Conservation (phyloP, 1,140 invertebrate genomes). For the Delia radicum region DNA sequence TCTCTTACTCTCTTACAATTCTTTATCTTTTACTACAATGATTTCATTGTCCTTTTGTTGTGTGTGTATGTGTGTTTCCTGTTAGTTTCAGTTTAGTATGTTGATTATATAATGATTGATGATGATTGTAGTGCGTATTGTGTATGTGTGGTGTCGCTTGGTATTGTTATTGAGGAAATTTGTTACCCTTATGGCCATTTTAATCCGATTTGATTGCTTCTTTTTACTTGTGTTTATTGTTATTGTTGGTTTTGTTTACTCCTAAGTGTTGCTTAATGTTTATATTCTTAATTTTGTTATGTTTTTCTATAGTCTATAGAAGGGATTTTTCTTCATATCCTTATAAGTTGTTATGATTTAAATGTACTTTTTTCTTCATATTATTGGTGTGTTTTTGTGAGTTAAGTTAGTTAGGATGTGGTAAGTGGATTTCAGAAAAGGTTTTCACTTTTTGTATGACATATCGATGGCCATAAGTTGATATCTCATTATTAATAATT, state of each 20-base stretch:
- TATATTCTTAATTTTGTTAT: neutral
- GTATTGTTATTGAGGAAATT: neutral
- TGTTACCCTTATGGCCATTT: neutral
- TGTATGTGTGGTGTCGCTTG: neutral
- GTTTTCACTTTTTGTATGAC: too few relatives aligned
- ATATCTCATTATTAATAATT: too few relatives aligned
- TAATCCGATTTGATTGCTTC: neutral
- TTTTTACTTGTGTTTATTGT: neutral
- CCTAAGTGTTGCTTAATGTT: neutral
- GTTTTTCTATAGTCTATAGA: too few relatives aligned
- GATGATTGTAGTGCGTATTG: neutral
- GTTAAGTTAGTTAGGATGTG: too few relatives aligned
- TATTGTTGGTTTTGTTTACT: neutral
- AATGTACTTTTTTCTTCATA: too few relatives aligned
- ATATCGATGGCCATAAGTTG: too few relatives aligned
- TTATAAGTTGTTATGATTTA: too few relatives aligned
- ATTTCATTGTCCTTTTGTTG: neutral
- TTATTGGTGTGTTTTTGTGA: too few relatives aligned
- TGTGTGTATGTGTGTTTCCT: neutral
- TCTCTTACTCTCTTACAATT: neutral
- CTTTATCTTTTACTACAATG: neutral
- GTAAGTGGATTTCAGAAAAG: too few relatives aligned
- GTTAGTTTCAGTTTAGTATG: neutral
- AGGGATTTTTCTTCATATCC: too few relatives aligned
- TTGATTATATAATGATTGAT: neutral